Evolutionary conservation across 1,140 invertebrate species (phyloP), one percentile per base, ranked within the genome.

Genomic region (Meteorus sp.): DNA sequence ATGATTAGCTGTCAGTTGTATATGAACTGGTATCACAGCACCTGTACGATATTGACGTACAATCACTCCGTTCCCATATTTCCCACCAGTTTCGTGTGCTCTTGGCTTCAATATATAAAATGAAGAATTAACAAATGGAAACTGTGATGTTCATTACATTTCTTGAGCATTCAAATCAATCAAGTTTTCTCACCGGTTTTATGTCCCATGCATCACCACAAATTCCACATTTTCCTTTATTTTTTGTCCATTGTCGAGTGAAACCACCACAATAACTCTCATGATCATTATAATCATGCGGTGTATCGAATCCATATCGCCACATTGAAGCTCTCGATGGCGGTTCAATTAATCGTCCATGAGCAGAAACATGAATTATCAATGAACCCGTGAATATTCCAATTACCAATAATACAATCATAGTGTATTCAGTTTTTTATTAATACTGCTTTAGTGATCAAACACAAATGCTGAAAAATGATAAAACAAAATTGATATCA

Each of bases 261-360:
- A 92, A 92, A 2, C 93, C 93, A 2, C 93, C 93, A 73, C 94
- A 96, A 75, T 90, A 94, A 1, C 91, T 82, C 72, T 95, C 91
- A 71, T 94, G 89, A 71, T 96, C 94, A 69, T 95, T 93, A 78
- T 94, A 95, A 73, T 89, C 85, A 20, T 79, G 78, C 2, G 85
- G 84, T 5, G 85, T 84, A 50, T 82, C 73, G 68, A 86, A 88
- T 9, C 86, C 86, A 61, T 83, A 86, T 65, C 85, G 78, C 91
- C 90, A 93, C 75, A 90, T 90, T 0, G 89, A 89, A 4, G 91
- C 89, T 57, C 93, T 81, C 13, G 89, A 91, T 0, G 92, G 91
- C 0, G 93, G 93, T 63, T 94, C 91, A 9, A 92, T 88, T 17
- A 95, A 82, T 64, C 91, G 82, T 31, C 92, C 92, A 76, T 95